phyloP scores from a whole-genome alignment of 2,888 invertebrate species.

The Drosophila cognata region DNA sequence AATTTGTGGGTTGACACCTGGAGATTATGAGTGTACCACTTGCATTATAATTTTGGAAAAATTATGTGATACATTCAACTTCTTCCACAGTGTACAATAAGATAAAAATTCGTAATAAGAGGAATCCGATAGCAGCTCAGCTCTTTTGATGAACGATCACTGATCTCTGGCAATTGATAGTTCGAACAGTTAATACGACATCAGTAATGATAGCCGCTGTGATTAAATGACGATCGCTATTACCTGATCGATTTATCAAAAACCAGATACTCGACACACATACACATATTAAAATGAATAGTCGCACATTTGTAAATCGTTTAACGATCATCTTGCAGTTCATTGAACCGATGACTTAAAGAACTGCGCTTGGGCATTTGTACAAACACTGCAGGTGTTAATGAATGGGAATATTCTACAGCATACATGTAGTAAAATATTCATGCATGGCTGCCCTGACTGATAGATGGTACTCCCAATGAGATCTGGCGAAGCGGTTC shows the following conservation, averaged over 20 bases:
- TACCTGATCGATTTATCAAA: constrained; percentile 42
- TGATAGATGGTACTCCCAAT: constrained; percentile 25
- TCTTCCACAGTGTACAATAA: constrained; percentile 15
- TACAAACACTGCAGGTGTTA: constrained; percentile 28
- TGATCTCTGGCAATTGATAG: constrained; percentile 46
- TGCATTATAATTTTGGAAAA: constrained; percentile 27
- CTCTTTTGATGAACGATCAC: constrained; percentile 38
- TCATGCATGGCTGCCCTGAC: constrained; percentile 15
- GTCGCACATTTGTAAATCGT: constrained; percentile 12
- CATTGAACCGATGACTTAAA: constrained; percentile 37
- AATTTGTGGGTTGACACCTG: constrained; percentile 33
- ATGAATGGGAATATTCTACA: constrained; percentile 23
- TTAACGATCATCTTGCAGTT: constrained; percentile 37
- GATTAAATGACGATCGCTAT: constrained; percentile 40
- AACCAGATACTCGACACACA: constrained; percentile 12
- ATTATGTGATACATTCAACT: constrained; percentile 23
- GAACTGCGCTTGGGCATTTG: constrained; percentile 14
- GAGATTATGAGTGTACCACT: constrained; percentile 41
- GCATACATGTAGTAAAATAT: constrained; percentile 10
- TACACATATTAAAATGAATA: constrained; percentile 22
- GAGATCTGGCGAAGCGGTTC: constrained; percentile 27
- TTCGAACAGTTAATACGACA: constrained; percentile 40
- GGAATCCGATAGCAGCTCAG: constrained; percentile 28
- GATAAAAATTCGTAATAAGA: constrained; percentile 8
- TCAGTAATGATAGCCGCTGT: constrained; percentile 29